Evolutionary conservation across 2,888 invertebrate species (phyloP).

Genomic region (Thyatira batis): DNA sequence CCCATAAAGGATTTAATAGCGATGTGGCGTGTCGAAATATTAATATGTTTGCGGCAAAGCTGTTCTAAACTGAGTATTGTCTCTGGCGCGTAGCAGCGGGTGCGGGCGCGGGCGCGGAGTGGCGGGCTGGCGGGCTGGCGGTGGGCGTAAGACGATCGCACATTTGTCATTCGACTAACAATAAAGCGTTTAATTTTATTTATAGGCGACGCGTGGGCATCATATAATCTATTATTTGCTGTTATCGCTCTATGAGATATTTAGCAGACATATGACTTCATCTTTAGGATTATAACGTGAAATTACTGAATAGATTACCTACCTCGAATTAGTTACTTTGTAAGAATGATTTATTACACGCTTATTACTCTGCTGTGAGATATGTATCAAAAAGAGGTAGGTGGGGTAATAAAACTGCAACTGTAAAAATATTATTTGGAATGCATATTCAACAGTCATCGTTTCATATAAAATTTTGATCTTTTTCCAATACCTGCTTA

Average conservation of each 20-base stretch:
- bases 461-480: constrained; percentile 69
- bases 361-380: neutral
- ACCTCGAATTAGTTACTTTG: neutral
- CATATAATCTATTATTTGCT: constrained; percentile 58
- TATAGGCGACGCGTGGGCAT: constrained; percentile 67
- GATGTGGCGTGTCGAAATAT: constrained; percentile 73
- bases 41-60: constrained; percentile 66
- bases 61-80: constrained; percentile 55
- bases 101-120: constrained; percentile 30
- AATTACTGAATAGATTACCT: constrained; percentile 2
- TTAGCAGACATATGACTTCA: constrained; percentile 49
- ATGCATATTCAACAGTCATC: constrained; percentile 49
- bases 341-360: constrained; percentile 10
- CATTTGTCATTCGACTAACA: constrained; percentile 76
- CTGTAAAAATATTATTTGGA: constrained; percentile 50
- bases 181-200: constrained; percentile 73
- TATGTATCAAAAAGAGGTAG: neutral
- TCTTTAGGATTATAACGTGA: constrained; percentile 22
- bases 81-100: constrained; percentile 39
- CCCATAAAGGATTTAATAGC: constrained; percentile 71
- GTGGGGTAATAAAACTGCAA: neutral
- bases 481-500: constrained; percentile 62
- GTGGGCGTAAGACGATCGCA: constrained; percentile 67
- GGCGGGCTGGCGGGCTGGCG: constrained; percentile 15
- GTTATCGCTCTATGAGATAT: constrained; percentile 48